A percentile compares a stretch with the other conserved stretches of the same genome.
Evolutionary conservation across 2,113 vertebrate species (phyloP).

Genomic region (Erythrocercus mccallii): DNA sequence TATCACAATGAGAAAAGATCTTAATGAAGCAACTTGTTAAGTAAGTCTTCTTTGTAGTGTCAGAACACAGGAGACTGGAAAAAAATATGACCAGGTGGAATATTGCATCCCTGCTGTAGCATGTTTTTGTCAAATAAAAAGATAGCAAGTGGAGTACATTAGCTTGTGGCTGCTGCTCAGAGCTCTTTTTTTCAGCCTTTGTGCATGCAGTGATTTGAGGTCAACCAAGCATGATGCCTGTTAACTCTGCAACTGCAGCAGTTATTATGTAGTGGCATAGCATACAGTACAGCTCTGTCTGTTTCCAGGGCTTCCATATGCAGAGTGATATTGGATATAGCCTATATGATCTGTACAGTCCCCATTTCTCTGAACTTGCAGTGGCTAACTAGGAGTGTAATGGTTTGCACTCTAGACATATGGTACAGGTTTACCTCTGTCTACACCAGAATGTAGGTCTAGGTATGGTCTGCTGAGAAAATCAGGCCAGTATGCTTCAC

Average conservation of each 20-base stretch:
- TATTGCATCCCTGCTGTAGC: neutral
- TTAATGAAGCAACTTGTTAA: constrained; percentile 6
- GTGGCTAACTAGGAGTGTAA: neutral
- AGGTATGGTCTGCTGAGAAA: neutral
- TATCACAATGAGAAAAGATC: neutral
- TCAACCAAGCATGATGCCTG: neutral
- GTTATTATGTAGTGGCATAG: neutral
- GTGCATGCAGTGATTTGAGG: neutral
- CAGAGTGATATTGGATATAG: neutral
- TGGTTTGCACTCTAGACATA: neutral
- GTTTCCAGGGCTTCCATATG: neutral
- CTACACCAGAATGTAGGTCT: neutral
- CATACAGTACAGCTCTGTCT: neutral
- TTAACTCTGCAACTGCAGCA: neutral
- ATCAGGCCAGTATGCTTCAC: neutral
- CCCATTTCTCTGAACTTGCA: neutral
- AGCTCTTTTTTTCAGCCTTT: neutral
- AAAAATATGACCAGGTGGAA: neutral
- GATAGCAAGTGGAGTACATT: neutral
- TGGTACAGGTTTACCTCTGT: neutral
- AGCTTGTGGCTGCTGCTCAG: neutral
- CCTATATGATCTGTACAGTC: neutral
- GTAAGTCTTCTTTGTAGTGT: neutral
- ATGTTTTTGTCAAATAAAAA: neutral
- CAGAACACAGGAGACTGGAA: neutral